Base-by-base conservation (phyloP, 2,888 invertebrate genomes). In the Leptodirus hochenwartii region DNA sequence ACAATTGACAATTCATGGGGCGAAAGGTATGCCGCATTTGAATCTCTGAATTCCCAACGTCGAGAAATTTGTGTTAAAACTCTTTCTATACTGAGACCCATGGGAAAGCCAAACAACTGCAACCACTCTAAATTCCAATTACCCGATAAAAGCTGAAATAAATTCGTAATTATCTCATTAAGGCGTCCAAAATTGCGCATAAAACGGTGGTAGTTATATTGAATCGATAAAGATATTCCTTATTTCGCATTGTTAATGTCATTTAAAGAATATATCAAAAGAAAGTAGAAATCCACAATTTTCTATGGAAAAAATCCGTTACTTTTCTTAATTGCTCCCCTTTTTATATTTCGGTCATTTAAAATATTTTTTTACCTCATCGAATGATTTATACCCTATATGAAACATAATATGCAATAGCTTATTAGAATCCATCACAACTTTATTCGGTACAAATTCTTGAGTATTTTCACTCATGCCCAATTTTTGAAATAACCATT, bases 371-470 rank as follows among this genome's bases (percentile, higher is more conserved):
- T 15, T 14, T 43, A 78, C 78, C 64, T 80, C 76, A 55, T 84
- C 81, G 47, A 82, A 82, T 1, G 71, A 68, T 11, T 61, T 58
- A 35, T 69, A 61, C 8, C 78, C 80, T 33, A 82, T 79, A 44
- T 77, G 77, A 45, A 82, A 84, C 80, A 82, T 81, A 5, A 69
- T 67, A 45, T 76, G 70, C 1, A 80, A 53, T 8, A 82, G 53
- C 0, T 70, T 66, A 0, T 64, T 58, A 22, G 50, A 45, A 9
- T 43, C 42, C 36, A 54, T 48, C 15, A 39, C 34, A 5, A 46
- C 43, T 34, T 41, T 42, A 37, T 51, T 52, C 3, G 53, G 49
- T 39, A 43, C 32, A 32, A 44, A 59, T 35, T 38, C 54, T 29
- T 51, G 50, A 33, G 46, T 45, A 4, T 49, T 47, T 34, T 56